Evolutionary conservation across 2,888 invertebrate genomes (phyloP).

Genomic region (Strigamia maritima): DNA sequence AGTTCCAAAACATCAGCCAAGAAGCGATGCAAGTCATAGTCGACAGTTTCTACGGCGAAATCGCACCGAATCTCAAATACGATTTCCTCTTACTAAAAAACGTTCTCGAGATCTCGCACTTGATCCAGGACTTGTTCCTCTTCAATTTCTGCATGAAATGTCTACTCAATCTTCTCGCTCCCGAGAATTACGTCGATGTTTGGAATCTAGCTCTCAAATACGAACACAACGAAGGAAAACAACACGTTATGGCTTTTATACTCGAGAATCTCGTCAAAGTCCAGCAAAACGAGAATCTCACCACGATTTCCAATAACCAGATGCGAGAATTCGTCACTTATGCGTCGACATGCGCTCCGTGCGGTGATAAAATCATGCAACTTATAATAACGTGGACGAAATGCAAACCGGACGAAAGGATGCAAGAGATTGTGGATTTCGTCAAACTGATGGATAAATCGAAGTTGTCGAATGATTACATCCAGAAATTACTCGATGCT

Average conservation of each 20-base stretch:
- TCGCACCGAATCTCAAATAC: not conserved
- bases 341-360: not conserved
- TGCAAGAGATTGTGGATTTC: not conserved
- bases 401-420: not conserved
- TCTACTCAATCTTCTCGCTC: not conserved
- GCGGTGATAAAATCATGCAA: not conserved
- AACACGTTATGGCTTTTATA: not conserved
- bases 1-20: not conserved
- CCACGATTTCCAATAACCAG: not conserved
- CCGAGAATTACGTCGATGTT: not conserved
- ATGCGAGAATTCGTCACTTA: not conserved
- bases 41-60: not conserved
- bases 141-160: not conserved
- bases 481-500: not conserved
- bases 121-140: not conserved
- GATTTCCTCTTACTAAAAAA: not conserved
- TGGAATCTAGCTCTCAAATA: not conserved
- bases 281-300: not conserved
- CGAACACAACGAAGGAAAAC: not conserved
- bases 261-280: not conserved
- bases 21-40: not conserved
- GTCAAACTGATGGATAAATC: not conserved
- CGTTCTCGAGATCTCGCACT: not conserved
- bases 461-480: not conserved
- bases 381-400: not conserved